Evolutionary conservation across 2,113 vertebrate species (phyloP), one percentile per base, ranked within the genome.

Genomic region (Trachemys scripta): DNA sequence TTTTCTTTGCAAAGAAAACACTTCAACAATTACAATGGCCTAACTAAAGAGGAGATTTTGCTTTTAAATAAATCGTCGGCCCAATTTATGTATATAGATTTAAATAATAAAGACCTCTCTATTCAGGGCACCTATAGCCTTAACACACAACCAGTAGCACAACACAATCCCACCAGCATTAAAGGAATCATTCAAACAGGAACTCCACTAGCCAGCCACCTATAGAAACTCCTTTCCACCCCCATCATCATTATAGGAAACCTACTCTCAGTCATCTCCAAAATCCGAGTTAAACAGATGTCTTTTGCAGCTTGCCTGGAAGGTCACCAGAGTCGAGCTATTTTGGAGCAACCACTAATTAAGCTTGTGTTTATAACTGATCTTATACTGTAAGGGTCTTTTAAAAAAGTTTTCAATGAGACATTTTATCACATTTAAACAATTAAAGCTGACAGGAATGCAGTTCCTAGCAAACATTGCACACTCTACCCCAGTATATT

Each of bases 391-490:
- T 85, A 82, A 88, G 53, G 12, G 3, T 91, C 14, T 97, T 84
- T 95, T 93, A 75, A 91, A 80, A 56, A 94, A 45, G 88, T 94
- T 94, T 96, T 57, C 75, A 94, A 92, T 78, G 47, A 94, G 91
- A 59, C 59, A 76, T 80, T 94, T 92, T 79, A 80, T 87, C 75
- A 10, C 29, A 84, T 84, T 82, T 92, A 92, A 90, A 92, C 91
- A 92, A 88, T 83, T 85, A 90, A 35, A 85, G 84, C 87, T 95
- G 59, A 95, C 80, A 88, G 54, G 85, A 85, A 54, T 65, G 19
- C 22, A 54, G 22, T 80, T 97, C 87, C 92, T 94, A 89, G 72
- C 6, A 88, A 83, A 65, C 62, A 31, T 80, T n/a, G 53, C 17
- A 25, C 1, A 35, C 10, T 79, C 88, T n/a, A 27, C 27, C 82